Percentiles rank a stretch among this genome's conserved stretches.
Conservation (phyloP, 1,140 invertebrate genomes). For the Eumeta japonica region DNA sequence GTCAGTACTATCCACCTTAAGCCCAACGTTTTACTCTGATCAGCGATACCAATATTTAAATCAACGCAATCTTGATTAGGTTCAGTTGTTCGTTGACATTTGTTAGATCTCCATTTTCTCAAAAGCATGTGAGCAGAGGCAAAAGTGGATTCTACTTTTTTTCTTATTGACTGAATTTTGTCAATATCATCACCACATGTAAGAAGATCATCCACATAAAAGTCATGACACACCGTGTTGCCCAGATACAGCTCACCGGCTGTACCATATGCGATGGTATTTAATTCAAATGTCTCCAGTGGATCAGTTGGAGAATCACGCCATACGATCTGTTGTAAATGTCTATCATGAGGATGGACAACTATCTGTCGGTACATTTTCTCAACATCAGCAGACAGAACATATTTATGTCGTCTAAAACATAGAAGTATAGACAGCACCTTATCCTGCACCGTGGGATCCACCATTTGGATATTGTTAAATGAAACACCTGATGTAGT, state of each 20-base stretch:
- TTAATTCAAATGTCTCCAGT: constrained; percentile 7
- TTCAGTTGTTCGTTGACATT: too few species aligned
- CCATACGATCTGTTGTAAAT: constrained; percentile 39
- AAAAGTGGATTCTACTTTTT: too few species aligned
- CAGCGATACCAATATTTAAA: too few species aligned
- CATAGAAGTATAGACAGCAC: constrained; percentile 27
- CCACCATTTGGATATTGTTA: constrained; percentile 24
- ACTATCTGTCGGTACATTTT: constrained; percentile 44
- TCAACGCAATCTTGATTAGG: too few species aligned
- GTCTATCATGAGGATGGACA: constrained; percentile 19
- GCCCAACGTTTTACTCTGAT: neutral
- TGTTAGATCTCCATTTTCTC: too few species aligned
- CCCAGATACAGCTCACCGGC: constrained; percentile 15
- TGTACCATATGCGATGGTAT: constrained; percentile 11
- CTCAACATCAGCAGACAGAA: constrained; percentile 30
- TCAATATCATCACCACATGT: too few species aligned
- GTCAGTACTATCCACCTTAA: neutral
- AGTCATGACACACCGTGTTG: constrained; percentile 25
- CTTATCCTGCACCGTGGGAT: constrained; percentile 32
- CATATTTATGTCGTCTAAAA: constrained; percentile 27
- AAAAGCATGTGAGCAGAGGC: too few species aligned
- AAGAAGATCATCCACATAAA: constrained; percentile 53
- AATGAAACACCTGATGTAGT: constrained; percentile 20
- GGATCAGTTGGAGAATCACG: constrained; percentile 11
- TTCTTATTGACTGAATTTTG: too few species aligned